Evolutionary conservation across 2,888 invertebrate species (phyloP), one percentile per base, ranked within the genome.

Genomic region (Galerucella nymphaeae): DNA sequence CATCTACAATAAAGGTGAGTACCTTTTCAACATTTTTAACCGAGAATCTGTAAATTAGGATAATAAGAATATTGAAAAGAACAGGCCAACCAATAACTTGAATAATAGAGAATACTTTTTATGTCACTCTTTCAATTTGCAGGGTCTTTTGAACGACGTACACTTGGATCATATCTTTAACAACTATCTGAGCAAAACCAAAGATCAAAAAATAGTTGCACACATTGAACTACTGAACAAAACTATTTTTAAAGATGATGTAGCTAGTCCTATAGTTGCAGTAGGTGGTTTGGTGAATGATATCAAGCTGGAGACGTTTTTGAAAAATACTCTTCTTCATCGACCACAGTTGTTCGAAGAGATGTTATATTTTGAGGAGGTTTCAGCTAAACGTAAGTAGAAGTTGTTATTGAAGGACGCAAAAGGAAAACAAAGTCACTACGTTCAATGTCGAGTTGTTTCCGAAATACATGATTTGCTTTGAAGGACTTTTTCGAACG

Each of bases 131-230:
- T 38, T 38, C 1, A 38, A 38, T 30, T 30, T 30, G 71, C 59
- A 91, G 90, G 89, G 89, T 30, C 82, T 81, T 4, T 76, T 90
- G 1, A 88, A 88, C 78, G 87, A 87, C 38, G 83, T 88, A 13
- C 83, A 88, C 76, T 79, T 91, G 65, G 82, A 85, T 9, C 83
- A 86, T 77, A 78, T 91, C 57, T 83, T 85, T 18, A 79, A 87
- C 16, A 88, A 88, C 79, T 90, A 90, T 75, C 86, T 91, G 62
- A 90, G 90, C 79, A 88, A 87, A 79, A 85, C 87, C 5, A 85
- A 83, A 69, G 80, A 86, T 38, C 90, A 90, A 84, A 83, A 81
- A 16, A 83, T 90, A 45, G 78, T 81, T 6, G 85, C 86, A 11
- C 82, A 83, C 62, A 83, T 89, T 73, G 79, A 83, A 50, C 88